Evolutionary conservation across 1,140 invertebrate genomes (phyloP), one percentile per base, ranked within the genome.

Genomic region (Penaeus indicus): DNA sequence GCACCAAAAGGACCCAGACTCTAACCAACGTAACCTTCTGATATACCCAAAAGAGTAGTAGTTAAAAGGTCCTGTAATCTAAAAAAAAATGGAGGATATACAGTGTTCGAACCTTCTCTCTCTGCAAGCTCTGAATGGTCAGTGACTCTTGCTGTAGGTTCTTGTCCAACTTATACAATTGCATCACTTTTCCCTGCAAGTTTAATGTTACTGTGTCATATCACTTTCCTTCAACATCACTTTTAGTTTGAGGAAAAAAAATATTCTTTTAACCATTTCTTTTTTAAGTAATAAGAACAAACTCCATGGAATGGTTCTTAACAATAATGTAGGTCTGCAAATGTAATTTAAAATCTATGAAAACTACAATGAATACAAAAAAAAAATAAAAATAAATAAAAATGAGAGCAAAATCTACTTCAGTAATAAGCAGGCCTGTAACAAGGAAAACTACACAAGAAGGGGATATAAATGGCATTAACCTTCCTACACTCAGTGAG

Each of bases 71-170:
- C 77, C 83, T 22, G 60, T 80, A 89, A 67, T 85, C 88, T 85
- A 85, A 27, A 82, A 54, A 54, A 25, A 25, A 89, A 63, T 89
- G 78, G 67, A 89, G 62, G 72, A 85, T 75, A 81, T 85, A 25
- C 92, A 91, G 91, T 90, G 72, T 80, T 89, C 92, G 91, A 92
- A 95, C 95, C 94, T 97, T 97, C 92, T 98, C 97, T 91, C 97
- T 96, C 92, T 96, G 96, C 63, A 98, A 94, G 91, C 95, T 96
- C 92, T 97, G 96, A 78, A 98, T 93, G 84, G 95, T 96, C 63
- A 96, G 95, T 10, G 97, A 97, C 93, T 97, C 97, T 92, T 97
- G 96, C 91, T 97, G 97, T n/a, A 98, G 93, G 90, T 96, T 93
- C 92, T 95, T 95, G 93, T 98, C 97, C 90, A 97, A 93, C 89